Conservation (phyloP, 2,797 vertebrate genomes). For the Phataginus tricuspis region DNA sequence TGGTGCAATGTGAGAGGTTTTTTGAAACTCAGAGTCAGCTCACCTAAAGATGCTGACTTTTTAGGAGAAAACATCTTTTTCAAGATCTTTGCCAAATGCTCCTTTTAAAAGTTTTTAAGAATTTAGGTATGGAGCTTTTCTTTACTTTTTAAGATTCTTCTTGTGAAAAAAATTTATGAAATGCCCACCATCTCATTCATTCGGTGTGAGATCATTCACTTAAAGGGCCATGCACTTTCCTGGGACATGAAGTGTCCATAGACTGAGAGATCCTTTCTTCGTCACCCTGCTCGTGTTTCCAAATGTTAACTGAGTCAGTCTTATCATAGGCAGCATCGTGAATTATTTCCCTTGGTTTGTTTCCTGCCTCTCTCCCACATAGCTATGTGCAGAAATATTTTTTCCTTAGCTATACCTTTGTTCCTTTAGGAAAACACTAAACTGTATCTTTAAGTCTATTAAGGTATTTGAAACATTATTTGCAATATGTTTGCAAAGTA, state of each 20-base stretch:
- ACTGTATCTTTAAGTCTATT: background rate
- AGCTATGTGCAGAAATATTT: background rate
- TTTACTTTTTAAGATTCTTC: background rate
- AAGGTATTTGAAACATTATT: background rate
- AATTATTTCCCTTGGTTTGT: background rate
- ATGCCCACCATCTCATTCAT: background rate
- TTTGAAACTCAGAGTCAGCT: background rate
- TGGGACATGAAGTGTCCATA: background rate
- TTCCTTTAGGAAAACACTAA: constrained; percentile 43
- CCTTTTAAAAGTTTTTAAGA: background rate
- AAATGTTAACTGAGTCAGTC: background rate
- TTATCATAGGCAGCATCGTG: background rate
- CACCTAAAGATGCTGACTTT: background rate
- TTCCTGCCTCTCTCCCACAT: background rate
- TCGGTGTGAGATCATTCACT: background rate
- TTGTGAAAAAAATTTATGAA: background rate
- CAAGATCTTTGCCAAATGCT: background rate
- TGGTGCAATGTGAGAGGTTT: background rate
- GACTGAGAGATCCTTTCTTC: background rate
- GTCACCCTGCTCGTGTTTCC: background rate
- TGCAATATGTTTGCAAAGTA: background rate
- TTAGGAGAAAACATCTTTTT: background rate
- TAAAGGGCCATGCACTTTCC: background rate
- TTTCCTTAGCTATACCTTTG: background rate
- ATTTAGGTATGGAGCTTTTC: background rate